These are phyloP conservation scores for Plecturocebus donacophilus DNA, from an alignment of 2,113 vertebrate genomes.

Conservation along the genomic window DNA sequence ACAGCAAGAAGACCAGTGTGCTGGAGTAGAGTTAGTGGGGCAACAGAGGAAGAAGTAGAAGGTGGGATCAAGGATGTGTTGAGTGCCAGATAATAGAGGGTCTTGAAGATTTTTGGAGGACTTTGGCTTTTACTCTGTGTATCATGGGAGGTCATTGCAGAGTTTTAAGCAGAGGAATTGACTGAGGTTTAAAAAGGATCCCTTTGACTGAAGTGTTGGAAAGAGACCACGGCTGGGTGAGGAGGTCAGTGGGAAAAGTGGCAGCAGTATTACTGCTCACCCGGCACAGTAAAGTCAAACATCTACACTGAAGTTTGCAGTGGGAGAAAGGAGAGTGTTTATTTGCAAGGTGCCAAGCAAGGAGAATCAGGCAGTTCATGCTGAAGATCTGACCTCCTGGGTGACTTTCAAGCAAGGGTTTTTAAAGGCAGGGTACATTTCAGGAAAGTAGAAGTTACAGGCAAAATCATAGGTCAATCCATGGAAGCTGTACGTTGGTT, in stretches of 20 bases:
- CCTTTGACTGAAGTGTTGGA: neutral
- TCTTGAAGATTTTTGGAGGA: neutral
- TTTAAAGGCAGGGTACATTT: no score
- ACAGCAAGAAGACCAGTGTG: neutral
- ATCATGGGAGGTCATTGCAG: neutral
- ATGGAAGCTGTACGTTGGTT: no score
- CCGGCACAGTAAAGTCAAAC: no score
- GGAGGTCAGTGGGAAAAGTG: neutral
- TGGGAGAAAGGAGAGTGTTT: no score
- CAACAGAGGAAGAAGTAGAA: neutral
- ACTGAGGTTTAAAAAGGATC: neutral
- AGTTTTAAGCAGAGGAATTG: neutral
- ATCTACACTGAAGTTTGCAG: no score
- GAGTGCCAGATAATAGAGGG: neutral
- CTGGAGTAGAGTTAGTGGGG: neutral
- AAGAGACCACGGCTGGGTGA: no score
- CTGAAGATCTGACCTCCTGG: no score
- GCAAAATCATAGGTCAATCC: no score
- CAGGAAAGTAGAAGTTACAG: no score
- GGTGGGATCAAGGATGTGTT: neutral
- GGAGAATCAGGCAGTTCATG: no score
- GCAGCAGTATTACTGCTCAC: neutral
- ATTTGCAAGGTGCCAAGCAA: no score
- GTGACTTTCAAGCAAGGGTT: no score
- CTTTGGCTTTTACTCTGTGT: neutral